These are phyloP conservation scores for Spea bombifrons DNA, from an alignment of 2,113 vertebrate species.

Conservation along the genomic window DNA sequence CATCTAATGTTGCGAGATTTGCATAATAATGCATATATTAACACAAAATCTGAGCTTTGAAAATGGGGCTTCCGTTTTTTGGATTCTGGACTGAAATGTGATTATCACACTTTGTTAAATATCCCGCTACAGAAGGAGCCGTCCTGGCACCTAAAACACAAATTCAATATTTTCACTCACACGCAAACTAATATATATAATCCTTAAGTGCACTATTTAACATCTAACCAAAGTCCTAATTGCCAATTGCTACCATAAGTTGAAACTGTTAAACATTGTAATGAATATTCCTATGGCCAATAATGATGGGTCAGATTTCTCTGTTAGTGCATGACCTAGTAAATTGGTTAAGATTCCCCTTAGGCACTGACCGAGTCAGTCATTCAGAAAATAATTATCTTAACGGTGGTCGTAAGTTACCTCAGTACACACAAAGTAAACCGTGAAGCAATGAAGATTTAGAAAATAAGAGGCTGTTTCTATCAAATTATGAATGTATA, in stretches of 20 bases:
- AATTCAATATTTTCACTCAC: no score
- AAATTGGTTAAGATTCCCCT: conserved; percentile 37
- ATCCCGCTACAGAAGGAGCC: no score
- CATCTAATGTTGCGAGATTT: no score
- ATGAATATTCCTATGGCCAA: conserved; percentile 38
- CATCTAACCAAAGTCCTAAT: not conserved
- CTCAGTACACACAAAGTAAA: conserved; percentile 17
- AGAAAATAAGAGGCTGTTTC: conserved; percentile 15
- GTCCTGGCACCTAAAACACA: no score
- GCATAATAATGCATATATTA: no score
- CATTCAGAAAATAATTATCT: conserved; percentile 37
- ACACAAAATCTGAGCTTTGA: no score
- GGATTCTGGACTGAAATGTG: no score
- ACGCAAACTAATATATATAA: no score
- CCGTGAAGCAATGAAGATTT: not conserved
- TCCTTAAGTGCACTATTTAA: no score
- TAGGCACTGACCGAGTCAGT: conserved; percentile 14
- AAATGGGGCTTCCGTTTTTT: no score
- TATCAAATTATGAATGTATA: not conserved
- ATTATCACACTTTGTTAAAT: no score
- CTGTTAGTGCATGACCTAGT: conserved; percentile 37
- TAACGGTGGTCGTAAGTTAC: conserved; percentile 18
- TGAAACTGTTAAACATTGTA: conserved; percentile 30
- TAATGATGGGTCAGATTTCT: conserved; percentile 37
- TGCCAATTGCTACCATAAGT: conserved; percentile 24